Conservation (phyloP, 2,113 vertebrate species). For the Triplophysa tibetana region DNA sequence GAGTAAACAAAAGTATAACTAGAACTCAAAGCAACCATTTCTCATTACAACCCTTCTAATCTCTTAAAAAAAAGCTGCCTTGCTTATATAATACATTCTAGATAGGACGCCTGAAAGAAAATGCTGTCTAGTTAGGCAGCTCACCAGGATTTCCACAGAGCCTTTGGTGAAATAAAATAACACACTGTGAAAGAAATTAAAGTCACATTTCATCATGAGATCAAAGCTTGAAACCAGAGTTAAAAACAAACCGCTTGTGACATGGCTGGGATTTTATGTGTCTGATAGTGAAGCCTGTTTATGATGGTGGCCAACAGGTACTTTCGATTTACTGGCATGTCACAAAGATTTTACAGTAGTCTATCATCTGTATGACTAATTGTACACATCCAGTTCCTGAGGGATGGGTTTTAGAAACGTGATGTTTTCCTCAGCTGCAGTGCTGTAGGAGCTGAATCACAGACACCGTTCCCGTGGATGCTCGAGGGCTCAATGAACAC, state of each 20-base stretch:
- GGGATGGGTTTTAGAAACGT: slow-evolving; percentile 1
- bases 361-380: slow-evolving; percentile 36
- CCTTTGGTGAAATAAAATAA: neutral
- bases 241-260: slow-evolving; percentile 19
- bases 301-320: slow-evolving; percentile 13
- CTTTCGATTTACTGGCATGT: slow-evolving; percentile 24
- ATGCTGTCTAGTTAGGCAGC: neutral
- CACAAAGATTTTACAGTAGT: slow-evolving; percentile 33
- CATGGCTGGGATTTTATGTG: neutral
- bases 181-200: neutral
- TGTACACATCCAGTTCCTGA: slow-evolving; percentile 29
- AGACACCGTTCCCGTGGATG: no score
- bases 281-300: slow-evolving; percentile 10
- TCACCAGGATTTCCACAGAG: neutral
- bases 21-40: no score
- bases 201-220: slow-evolving; percentile 22
- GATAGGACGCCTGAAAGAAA: no score
- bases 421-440: neutral
- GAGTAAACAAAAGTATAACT: no score
- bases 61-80: no score
- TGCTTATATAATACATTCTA: no score
- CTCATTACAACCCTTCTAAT: no score
- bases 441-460: neutral
- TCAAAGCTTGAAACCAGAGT: slow-evolving; percentile 5
- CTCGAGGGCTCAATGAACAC: no score